These are phyloP conservation scores for Gisinianus flammeolus DNA, from an alignment of 2,888 invertebrate genomes.

Conservation along the genomic window DNA sequence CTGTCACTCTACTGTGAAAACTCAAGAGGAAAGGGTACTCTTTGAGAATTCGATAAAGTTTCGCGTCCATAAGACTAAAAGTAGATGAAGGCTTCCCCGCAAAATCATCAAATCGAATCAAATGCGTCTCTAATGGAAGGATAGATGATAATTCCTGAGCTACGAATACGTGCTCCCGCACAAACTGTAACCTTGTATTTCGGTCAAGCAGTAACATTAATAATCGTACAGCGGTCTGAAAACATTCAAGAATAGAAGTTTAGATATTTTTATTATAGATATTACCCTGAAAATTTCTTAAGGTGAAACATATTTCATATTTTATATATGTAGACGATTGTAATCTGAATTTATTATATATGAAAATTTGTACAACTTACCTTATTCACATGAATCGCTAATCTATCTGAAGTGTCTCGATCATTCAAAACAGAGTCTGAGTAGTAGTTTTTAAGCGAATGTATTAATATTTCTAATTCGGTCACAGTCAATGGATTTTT, in stretches of 20 bases:
- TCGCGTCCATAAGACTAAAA: slow-evolving; percentile 72
- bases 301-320: too few species aligned
- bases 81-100: too few species aligned
- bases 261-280: too few species aligned
- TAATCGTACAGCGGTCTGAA: slow-evolving; percentile 28
- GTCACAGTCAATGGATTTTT: slow-evolving; percentile 15
- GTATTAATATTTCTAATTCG: slow-evolving; percentile 20
- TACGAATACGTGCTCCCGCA: slow-evolving; percentile 75
- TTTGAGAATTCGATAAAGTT: slow-evolving; percentile 84
- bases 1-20: slow-evolving; percentile 86
- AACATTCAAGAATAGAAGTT: neutral
- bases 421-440: slow-evolving; percentile 27
- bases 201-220: slow-evolving; percentile 83
- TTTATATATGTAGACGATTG: too few species aligned
- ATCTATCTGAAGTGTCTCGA: slow-evolving; percentile 5
- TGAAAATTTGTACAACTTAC: slow-evolving; percentile 2
- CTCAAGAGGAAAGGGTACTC: slow-evolving; percentile 95
- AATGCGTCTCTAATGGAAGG: slow-evolving; percentile 56
- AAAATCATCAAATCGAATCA: slow-evolving; percentile 65
- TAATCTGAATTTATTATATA: too few species aligned
- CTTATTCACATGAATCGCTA: slow-evolving; percentile 19
- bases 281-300: too few species aligned
- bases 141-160: slow-evolving; percentile 62
- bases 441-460: slow-evolving; percentile 25
- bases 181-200: slow-evolving; percentile 81